Evolutionary conservation across 2,888 invertebrate species (phyloP).

Genomic region (Apamea anceps): DNA sequence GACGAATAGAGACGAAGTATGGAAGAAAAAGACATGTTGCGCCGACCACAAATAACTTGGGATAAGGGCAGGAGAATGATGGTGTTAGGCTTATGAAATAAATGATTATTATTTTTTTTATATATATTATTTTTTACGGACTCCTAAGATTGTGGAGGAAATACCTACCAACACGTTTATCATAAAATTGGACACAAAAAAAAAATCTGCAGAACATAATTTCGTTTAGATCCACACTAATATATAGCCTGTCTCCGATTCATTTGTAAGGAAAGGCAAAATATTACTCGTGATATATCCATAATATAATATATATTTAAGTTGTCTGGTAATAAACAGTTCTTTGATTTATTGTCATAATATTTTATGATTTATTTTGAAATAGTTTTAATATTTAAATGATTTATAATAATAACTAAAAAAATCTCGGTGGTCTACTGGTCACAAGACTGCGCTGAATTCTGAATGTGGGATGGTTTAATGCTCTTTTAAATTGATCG

Average conservation of each 20-base stretch:
- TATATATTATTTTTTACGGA: not conserved
- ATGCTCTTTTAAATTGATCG: not conserved
- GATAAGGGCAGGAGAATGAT: too few relatives aligned
- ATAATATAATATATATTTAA: slow-evolving; percentile 1
- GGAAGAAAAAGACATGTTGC: too few relatives aligned
- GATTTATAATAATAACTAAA: not conserved
- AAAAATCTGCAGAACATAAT: not conserved
- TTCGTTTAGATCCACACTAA: not conserved
- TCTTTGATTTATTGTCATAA: slow-evolving; percentile 13
- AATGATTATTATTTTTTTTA: not conserved
- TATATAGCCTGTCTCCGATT: slow-evolving; percentile 29
- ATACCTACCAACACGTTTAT: not conserved
- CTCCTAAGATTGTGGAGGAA: not conserved
- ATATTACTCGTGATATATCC: slow-evolving; percentile 22
- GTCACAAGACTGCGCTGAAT: not conserved
- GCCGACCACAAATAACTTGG: too few relatives aligned
- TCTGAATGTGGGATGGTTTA: not conserved
- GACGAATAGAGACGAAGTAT: too few relatives aligned
- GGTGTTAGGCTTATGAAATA: too few relatives aligned
- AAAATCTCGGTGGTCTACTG: not conserved
- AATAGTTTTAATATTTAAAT: not conserved
- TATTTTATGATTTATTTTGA: not conserved
- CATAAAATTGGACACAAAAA: not conserved
- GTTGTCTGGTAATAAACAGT: slow-evolving; percentile 20
- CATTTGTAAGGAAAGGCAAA: not conserved